Evolutionary conservation across 2,113 vertebrate genomes (phyloP).

Genomic region (Lepisosteus oculatus): DNA sequence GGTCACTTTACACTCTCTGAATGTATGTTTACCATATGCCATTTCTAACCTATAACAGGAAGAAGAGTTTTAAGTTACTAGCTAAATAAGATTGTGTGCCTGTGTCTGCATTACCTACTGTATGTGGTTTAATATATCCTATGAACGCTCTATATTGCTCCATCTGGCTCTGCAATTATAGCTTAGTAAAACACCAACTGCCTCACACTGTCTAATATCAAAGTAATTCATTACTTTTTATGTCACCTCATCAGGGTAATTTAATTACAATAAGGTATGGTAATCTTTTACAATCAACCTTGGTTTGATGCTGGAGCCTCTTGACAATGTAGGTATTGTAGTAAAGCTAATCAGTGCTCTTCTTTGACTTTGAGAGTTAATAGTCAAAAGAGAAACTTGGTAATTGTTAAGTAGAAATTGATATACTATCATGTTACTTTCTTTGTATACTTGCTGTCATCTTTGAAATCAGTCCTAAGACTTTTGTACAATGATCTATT

Average conservation of each 20-base stretch:
- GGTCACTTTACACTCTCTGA: too few relatives aligned
- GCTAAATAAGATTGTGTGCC: not conserved
- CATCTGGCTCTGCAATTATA: slow-evolving; percentile 10
- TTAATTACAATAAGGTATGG: slow-evolving; percentile 14
- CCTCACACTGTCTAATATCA: not conserved
- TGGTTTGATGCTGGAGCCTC: slow-evolving; percentile 7
- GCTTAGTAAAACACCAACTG: slow-evolving; percentile 1
- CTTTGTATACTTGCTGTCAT: not conserved
- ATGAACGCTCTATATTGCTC: not conserved
- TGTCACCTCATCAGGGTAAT: slow-evolving; percentile 20
- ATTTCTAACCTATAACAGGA: too few relatives aligned
- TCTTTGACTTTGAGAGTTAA: not conserved
- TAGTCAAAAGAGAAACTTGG: not conserved
- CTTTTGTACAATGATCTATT: not conserved
- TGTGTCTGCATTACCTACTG: not conserved
- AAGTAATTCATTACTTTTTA: slow-evolving; percentile 20
- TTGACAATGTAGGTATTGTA: not conserved
- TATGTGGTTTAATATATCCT: not conserved
- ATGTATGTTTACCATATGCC: too few relatives aligned
- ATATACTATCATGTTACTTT: not conserved
- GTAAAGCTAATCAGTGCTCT: not conserved
- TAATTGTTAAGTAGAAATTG: not conserved
- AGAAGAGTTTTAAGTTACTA: not conserved
- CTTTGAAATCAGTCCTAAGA: not conserved
- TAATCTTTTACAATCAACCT: slow-evolving; percentile 13